Evolutionary conservation across 1,140 invertebrate genomes (phyloP).

Genomic region (Penaeus chinensis): DNA sequence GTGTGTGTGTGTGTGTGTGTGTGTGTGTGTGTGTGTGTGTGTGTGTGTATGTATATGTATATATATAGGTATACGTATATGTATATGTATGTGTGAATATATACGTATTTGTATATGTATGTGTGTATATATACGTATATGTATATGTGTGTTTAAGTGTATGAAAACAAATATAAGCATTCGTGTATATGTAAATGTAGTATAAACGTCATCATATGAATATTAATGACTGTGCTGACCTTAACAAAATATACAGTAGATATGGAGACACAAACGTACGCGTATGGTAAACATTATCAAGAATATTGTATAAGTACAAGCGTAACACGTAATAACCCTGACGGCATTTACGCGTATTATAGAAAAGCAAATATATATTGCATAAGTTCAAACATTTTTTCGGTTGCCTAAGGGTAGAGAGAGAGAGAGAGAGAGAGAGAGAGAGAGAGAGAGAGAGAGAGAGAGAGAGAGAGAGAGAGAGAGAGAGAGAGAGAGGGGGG

Average conservation of each 20-base stretch:
- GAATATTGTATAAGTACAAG: too few species aligned
- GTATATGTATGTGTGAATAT: background rate
- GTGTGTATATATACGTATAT: background rate
- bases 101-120: background rate
- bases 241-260: conserved; percentile 1
- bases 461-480: too few species aligned
- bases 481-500: too few species aligned
- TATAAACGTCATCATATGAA: background rate
- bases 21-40: background rate
- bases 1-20: background rate
- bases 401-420: too few species aligned
- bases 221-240: background rate
- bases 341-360: too few species aligned
- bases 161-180: background rate
- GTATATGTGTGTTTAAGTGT: background rate
- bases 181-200: background rate
- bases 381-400: too few species aligned
- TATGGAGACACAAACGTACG: background rate
- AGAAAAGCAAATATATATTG: too few species aligned
- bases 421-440: too few species aligned
- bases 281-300: too few species aligned
- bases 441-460: too few species aligned
- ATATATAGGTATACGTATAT: background rate
- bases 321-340: too few species aligned
- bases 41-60: background rate